Percentiles rank a stretch among this genome's conserved stretches.
phyloP scores from a whole-genome alignment of 1,140 invertebrate species.

The Ooceraea biroi region DNA sequence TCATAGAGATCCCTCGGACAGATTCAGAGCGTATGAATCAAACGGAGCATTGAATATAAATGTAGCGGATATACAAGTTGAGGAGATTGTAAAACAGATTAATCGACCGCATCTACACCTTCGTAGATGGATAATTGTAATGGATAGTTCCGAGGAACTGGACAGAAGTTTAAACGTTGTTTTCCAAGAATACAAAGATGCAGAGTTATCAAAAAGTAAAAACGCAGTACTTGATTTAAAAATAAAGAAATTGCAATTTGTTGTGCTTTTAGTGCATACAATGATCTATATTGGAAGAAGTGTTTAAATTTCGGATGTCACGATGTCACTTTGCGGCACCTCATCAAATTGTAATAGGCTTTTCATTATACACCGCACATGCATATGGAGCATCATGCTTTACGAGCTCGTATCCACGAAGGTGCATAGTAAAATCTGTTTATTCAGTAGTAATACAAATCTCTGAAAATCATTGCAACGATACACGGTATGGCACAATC shows the following conservation, averaged over 20 bases:
- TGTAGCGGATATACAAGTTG: no score
- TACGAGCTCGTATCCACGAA: not conserved
- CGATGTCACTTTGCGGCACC: not conserved
- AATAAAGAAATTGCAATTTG: not conserved
- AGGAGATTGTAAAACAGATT: no score
- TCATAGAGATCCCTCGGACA: no score
- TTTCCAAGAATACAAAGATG: no score
- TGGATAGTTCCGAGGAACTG: no score
- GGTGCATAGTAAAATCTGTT: not conserved
- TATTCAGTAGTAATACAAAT: conserved; percentile 28
- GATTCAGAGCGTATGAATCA: no score
- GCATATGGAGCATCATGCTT: not conserved
- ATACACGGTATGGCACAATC: not conserved
- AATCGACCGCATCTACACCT: no score
- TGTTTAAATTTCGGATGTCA: not conserved
- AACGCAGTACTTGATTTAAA: not conserved
- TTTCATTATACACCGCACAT: not conserved
- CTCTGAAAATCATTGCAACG: not conserved
- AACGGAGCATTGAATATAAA: no score
- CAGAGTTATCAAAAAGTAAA: no score
- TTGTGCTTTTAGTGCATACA: not conserved
- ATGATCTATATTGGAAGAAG: not conserved
- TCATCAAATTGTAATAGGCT: not conserved
- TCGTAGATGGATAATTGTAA: no score
- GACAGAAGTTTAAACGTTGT: no score